A percentile compares a stretch with the other conserved stretches of the same genome.
Conservation (phyloP, 2,888 invertebrate genomes). For the Drosophila ustulata region DNA sequence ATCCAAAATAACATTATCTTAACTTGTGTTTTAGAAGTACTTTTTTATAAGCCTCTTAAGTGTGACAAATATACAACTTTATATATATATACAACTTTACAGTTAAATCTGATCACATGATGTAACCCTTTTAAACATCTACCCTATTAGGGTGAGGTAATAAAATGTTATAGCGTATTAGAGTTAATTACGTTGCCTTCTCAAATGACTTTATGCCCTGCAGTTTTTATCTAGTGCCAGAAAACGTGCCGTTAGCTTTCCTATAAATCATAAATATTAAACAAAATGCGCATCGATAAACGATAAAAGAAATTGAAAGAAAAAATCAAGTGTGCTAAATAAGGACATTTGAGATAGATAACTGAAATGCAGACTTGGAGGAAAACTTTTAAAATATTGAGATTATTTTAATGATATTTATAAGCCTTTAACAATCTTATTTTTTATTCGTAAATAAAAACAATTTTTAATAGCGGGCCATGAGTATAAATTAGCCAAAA, state of each 20-base stretch:
- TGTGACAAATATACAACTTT: background rate
- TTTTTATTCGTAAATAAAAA: constrained; percentile 17
- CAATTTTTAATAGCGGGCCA: constrained; percentile 1
- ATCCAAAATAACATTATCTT: background rate
- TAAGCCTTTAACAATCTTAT: constrained; percentile 3
- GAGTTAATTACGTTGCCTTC: constrained; percentile 20
- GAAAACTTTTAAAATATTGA: background rate
- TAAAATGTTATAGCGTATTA: constrained; percentile 9
- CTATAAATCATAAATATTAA: constrained; percentile 16
- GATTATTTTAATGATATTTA: background rate
- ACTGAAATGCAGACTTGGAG: constrained; percentile 1
- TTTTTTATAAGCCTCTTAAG: background rate
- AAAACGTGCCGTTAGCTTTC: constrained; percentile 14
- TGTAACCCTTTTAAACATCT: constrained; percentile 1
- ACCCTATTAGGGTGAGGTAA: constrained; percentile 4
- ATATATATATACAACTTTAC: background rate
- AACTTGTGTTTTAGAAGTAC: background rate
- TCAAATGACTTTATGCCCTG: constrained; percentile 7
- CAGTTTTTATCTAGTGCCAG: constrained; percentile 14
- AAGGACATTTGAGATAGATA: constrained; percentile 7
- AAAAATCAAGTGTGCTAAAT: constrained; percentile 8
- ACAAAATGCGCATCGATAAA: constrained; percentile 34
- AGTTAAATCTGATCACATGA: constrained; percentile 18
- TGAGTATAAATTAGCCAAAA: constrained; percentile 12
- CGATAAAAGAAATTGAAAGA: background rate